These are phyloP conservation scores for Paraescarpia echinospica DNA, from an alignment of 1,140 invertebrate genomes.

Conservation along the genomic window DNA sequence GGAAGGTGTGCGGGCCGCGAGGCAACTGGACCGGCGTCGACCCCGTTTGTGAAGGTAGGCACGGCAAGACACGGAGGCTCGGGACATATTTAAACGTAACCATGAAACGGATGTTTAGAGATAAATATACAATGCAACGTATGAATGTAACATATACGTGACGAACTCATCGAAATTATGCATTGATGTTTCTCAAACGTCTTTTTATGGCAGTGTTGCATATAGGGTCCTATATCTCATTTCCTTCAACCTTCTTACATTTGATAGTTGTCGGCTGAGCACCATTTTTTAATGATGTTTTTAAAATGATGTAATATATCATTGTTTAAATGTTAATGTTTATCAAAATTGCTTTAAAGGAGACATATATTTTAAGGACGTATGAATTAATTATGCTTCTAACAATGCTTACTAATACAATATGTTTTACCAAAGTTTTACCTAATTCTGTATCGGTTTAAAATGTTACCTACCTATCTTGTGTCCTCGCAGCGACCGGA, in stretches of 20 bases:
- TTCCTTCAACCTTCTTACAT: background rate
- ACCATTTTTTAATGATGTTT: background rate
- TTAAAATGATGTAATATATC: background rate
- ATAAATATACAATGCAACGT: background rate
- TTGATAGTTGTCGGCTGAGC: background rate
- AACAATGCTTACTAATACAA: too few relatives aligned
- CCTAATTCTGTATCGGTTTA: too few relatives aligned
- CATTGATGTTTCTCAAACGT: background rate
- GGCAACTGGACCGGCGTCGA: slow-evolving; percentile 2
- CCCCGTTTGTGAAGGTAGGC: too few relatives aligned
- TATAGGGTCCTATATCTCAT: background rate
- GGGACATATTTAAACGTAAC: too few relatives aligned
- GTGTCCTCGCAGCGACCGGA: background rate
- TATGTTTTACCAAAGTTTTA: too few relatives aligned
- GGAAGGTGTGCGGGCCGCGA: background rate
- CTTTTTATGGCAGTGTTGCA: background rate
- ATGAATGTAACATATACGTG: background rate
- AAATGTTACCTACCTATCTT: background rate
- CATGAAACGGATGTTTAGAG: background rate
- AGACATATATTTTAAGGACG: too few relatives aligned
- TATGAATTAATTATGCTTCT: too few relatives aligned
- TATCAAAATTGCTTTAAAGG: background rate
- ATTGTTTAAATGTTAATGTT: background rate
- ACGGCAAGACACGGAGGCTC: background rate
- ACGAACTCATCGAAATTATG: background rate